These are phyloP conservation scores for Gadus macrocephalus DNA, from an alignment of 2,113 vertebrate species.

Conservation along the genomic window DNA sequence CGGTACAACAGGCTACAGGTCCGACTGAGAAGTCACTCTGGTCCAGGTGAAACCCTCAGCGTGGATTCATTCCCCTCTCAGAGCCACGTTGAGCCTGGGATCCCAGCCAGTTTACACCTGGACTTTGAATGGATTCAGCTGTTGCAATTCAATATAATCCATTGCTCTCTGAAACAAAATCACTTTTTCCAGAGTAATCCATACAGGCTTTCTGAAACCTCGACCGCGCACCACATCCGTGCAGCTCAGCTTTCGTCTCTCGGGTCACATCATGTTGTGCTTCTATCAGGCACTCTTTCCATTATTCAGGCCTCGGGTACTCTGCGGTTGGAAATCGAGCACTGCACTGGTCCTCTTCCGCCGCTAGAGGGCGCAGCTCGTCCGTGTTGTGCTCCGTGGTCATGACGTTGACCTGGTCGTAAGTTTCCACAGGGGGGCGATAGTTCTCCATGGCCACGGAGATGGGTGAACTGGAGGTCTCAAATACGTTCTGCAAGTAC, in stretches of 20 bases:
- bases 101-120: no score
- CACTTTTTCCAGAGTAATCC: no score
- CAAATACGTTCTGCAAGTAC: conserved; percentile 44
- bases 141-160: no score
- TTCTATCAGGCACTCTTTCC: not conserved
- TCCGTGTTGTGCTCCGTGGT: not conserved
- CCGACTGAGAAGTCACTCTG: no score
- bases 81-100: no score
- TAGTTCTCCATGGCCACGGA: conserved; percentile 37
- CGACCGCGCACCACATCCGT: not conserved
- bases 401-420: conserved; percentile 44
- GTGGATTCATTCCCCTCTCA: no score
- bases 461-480: conserved; percentile 10
- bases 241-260: not conserved
- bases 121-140: no score
- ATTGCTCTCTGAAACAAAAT: no score
- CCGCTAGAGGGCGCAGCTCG: conserved; percentile 2
- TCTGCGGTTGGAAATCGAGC: not conserved
- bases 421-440: conserved; percentile 42
- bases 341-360: not conserved
- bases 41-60: no score
- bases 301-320: not conserved
- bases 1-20: no score
- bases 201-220: no score
- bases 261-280: not conserved